Conservation (phyloP, 2,113 vertebrate genomes). For the Nerophis lumbriciformis region DNA sequence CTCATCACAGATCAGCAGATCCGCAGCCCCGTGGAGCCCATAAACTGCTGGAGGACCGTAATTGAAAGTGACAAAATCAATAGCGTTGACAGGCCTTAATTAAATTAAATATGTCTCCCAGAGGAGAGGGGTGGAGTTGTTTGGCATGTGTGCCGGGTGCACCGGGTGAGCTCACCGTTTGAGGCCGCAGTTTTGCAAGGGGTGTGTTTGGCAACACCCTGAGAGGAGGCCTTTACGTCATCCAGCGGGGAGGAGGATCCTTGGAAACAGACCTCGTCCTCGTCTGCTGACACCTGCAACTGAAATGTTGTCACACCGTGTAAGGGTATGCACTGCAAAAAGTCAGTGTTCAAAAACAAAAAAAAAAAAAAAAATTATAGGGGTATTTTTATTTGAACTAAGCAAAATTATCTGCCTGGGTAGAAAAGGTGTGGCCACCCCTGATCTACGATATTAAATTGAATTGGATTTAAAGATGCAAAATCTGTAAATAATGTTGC, state of each 20-base stretch:
- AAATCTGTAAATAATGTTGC: too few relatives aligned
- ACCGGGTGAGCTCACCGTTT: constrained; percentile 42
- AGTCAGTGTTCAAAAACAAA: too few relatives aligned
- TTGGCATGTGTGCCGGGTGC: constrained; percentile 22
- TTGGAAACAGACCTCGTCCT: background rate
- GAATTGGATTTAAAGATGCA: too few relatives aligned
- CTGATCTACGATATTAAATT: too few relatives aligned
- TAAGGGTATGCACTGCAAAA: background rate
- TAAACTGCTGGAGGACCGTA: constrained; percentile 80
- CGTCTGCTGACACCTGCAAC: background rate
- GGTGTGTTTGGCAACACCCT: constrained; percentile 17
- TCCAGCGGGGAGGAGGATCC: background rate
- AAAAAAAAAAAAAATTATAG: too few relatives aligned
- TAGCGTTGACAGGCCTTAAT: constrained; percentile 95
- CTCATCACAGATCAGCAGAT: constrained; percentile 98
- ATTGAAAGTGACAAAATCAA: constrained; percentile 99
- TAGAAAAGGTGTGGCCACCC: too few relatives aligned
- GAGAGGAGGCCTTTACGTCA: constrained; percentile 17
- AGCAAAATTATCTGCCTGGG: too few relatives aligned
- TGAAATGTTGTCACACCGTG: background rate
- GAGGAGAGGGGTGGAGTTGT: constrained; percentile 32
- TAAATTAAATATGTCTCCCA: constrained; percentile 96
- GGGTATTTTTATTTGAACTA: too few relatives aligned
- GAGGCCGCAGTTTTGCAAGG: background rate
- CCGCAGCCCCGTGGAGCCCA: constrained; percentile 80